Percentiles rank a stretch among this genome's conserved stretches.
Conservation (phyloP, 2,113 vertebrate genomes). For the Numenius arquata region DNA sequence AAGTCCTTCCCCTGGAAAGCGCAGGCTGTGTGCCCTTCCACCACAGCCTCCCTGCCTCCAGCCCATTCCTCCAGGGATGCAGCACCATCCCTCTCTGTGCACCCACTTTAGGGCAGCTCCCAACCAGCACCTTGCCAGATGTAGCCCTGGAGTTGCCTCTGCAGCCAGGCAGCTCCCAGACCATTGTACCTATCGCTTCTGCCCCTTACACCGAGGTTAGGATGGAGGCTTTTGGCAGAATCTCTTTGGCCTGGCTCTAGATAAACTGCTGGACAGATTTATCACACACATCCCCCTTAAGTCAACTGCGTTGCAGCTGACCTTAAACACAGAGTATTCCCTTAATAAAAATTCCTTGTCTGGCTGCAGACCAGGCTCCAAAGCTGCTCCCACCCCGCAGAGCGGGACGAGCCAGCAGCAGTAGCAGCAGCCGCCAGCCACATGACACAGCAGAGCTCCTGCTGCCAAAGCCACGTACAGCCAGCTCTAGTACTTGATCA, state of each 20-base stretch:
- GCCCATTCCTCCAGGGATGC: not conserved
- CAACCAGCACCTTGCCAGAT: not conserved
- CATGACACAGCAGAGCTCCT: not conserved
- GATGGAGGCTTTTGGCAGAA: not conserved
- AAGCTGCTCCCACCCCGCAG: not conserved
- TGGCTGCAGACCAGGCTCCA: not conserved
- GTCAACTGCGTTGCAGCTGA: not conserved
- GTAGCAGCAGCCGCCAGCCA: not conserved
- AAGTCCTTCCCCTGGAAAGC: not conserved
- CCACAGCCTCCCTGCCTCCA: not conserved
- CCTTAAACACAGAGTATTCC: not conserved
- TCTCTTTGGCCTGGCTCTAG: not conserved
- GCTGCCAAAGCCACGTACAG: not conserved
- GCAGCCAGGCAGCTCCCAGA: not conserved
- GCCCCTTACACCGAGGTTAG: not conserved
- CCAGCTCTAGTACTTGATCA: not conserved
- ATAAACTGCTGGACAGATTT: not conserved
- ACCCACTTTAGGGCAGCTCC: not conserved
- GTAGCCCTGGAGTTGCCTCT: not conserved
- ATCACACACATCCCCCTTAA: not conserved
- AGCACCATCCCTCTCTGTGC: not conserved
- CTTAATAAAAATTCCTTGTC: not conserved
- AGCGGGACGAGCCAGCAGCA: not conserved
- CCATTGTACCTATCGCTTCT: accelerated
- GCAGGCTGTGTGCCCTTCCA: not conserved